A percentile compares a stretch with the other conserved stretches of the same genome.
These are phyloP conservation scores for Papilio gigon DNA, from an alignment of 2,888 invertebrate species.

Conservation along the genomic window DNA sequence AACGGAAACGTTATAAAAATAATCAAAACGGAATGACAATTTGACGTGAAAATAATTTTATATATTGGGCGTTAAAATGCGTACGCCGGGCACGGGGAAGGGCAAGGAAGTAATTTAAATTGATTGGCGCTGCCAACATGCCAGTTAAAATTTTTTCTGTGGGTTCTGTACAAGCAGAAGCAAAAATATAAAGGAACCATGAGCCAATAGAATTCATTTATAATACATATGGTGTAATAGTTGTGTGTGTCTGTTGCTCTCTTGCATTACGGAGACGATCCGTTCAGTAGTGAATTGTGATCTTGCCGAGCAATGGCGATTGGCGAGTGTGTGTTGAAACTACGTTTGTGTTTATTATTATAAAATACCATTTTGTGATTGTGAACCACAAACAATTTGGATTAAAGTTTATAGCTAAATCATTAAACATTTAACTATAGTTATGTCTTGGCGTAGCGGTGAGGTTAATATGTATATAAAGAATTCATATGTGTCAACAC, in stretches of 20 bases:
- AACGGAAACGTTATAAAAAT: neutral
- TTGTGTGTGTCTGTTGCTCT: conserved; percentile 27
- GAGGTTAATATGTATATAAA: conserved; percentile 31
- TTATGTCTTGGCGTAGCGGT: conserved; percentile 24
- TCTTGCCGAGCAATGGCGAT: conserved; percentile 35
- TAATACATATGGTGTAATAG: conserved; percentile 17
- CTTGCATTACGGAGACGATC: conserved; percentile 30
- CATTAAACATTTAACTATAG: conserved; percentile 12
- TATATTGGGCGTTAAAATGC: neutral
- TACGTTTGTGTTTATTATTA: conserved; percentile 17
- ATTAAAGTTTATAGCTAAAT: conserved; percentile 15
- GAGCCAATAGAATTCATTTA: conserved; percentile 21
- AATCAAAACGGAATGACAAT: neutral
- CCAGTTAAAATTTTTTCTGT: conserved; percentile 35
- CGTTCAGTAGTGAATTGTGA: conserved; percentile 19
- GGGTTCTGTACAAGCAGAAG: conserved; percentile 31
- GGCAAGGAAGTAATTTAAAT: conserved; percentile 36
- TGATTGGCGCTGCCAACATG: conserved; percentile 44
- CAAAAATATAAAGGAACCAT: conserved; percentile 33
- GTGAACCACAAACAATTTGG: conserved; percentile 13
- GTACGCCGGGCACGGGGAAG: neutral
- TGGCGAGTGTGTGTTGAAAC: conserved; percentile 25
- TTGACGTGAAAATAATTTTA: neutral
- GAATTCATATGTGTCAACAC: conserved; percentile 30
- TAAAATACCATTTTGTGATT: conserved; percentile 23